Evolutionary conservation across 2,797 vertebrate species (phyloP).

Genomic region (Galaxias olidus): DNA sequence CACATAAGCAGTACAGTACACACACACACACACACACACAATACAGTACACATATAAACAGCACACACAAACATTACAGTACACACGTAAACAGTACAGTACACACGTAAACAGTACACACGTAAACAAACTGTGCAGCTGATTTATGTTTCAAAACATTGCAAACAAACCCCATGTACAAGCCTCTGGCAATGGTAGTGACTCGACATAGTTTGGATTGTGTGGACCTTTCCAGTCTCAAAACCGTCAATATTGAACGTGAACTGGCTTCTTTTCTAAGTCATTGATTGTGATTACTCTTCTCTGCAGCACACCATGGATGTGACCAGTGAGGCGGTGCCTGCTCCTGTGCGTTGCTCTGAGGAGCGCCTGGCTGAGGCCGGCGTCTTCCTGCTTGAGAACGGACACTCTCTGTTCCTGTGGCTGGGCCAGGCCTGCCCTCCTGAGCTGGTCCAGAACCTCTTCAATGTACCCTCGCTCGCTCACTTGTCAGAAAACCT

Average conservation of each 20-base stretch:
- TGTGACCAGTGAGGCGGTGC: constrained; percentile 64
- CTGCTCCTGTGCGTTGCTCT: constrained; percentile 85
- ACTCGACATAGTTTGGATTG: too few relatives aligned
- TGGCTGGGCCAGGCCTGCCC: constrained; percentile 88
- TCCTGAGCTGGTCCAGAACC: constrained; percentile 86
- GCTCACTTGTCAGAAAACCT: constrained; percentile 82
- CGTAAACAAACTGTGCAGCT: background rate
- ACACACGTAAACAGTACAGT: background rate
- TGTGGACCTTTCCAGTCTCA: too few relatives aligned
- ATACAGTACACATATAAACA: background rate
- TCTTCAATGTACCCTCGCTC: constrained; percentile 90
- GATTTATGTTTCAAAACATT: too few relatives aligned
- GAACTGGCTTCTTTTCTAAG: background rate
- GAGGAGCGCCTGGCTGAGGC: constrained; percentile 87
- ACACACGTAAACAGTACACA: constrained; percentile 5
- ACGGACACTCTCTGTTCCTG: constrained; percentile 85
- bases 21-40: background rate
- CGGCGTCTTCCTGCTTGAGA: constrained; percentile 88
- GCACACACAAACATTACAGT: background rate
- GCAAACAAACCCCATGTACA: too few relatives aligned
- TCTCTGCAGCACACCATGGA: constrained; percentile 84
- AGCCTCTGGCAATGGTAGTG: too few relatives aligned
- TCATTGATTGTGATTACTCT: background rate
- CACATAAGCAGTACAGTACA: constrained; percentile 1
- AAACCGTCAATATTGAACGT: too few relatives aligned